Base-by-base conservation (phyloP, 2,113 vertebrate species). In the Zapornia atra region DNA sequence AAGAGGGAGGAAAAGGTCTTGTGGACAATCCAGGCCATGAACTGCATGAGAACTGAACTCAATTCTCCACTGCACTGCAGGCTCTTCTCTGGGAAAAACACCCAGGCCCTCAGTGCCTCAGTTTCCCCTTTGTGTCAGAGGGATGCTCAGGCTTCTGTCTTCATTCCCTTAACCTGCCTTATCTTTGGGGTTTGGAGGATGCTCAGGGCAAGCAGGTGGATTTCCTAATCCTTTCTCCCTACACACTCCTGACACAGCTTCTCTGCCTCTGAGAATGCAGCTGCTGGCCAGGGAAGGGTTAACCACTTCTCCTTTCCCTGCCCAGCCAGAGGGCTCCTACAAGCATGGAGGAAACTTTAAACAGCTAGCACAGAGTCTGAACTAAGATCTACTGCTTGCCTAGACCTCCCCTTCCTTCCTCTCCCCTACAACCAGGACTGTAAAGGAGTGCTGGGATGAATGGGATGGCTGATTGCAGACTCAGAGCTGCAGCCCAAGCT, bases 231-330 rank as follows among this genome's bases (percentile, higher is more conserved):
- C 42, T 75, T 63, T 63, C 11, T 63, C 20, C 57, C 5, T 38
- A 86, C 33, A 2, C 3, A 16, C 51, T 42, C 54, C 82, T 2
- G 2, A 26, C 4, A 48, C 63, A 69, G n/a, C 11, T 72, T 64
- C 65, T 28, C 44, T 3, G 6, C 11, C 44, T 33, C 26, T 0
- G 4, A 17, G 40, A 17, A 7, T 0, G 2, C 11, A 19, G 42
- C 18, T 0, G 1, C 13, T 13, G 68, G 50, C n/a, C 44, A 46
- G 38, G 28, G 44, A 66, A 65, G 40, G 29, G 68, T 88, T 42
- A 63, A 80, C 75, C 0, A 0, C 34, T 61, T 21, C 10, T 8
- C 54, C 38, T 73, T 48, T 20, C 44, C 11, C 38, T 21, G 65
- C 40, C 46, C 25, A n/a, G 20, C 8, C 61, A 60, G 59, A 24